Percentiles rank a stretch among this genome's conserved stretches.
Evolutionary conservation across 2,113 vertebrate genomes (phyloP).

Genomic region (Aphyosemion australe): DNA sequence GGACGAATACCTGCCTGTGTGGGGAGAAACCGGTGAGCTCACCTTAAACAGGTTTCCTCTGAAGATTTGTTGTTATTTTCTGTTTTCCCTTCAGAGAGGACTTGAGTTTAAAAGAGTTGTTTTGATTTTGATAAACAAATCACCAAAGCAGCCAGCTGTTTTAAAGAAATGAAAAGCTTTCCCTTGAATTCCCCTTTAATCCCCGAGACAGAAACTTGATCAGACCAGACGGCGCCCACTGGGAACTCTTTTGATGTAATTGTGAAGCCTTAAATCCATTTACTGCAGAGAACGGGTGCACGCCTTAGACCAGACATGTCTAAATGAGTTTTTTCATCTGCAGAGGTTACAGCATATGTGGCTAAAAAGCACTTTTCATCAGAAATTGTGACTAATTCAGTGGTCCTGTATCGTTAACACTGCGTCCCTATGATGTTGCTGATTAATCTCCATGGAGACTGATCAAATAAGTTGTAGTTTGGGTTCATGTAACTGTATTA

Average conservation of each 20-base stretch:
- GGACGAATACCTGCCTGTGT: slow-evolving; percentile 96
- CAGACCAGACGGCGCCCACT: background rate
- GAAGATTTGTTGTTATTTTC: slow-evolving; percentile 7
- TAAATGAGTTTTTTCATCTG: background rate
- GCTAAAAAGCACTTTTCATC: no score
- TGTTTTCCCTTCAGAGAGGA: background rate
- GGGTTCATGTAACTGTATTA: slow-evolving; percentile 35
- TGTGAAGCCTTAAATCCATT: slow-evolving; percentile 30
- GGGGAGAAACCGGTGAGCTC: slow-evolving; percentile 94
- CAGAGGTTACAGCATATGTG: background rate
- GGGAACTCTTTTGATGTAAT: background rate
- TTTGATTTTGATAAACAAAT: slow-evolving; percentile 12
- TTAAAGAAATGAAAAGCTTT: background rate
- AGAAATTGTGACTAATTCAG: no score
- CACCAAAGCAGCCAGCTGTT: slow-evolving; percentile 9
- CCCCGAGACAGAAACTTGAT: slow-evolving; percentile 4
- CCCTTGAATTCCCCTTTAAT: slow-evolving; percentile 20
- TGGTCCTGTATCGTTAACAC: background rate
- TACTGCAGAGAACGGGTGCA: background rate
- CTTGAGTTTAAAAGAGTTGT: slow-evolving; percentile 7
- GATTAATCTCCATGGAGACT: slow-evolving; percentile 7
- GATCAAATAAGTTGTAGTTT: slow-evolving; percentile 31
- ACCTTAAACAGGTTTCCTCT: slow-evolving; percentile 3
- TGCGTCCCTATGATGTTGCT: background rate
- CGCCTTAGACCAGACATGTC: background rate